A percentile compares a stretch with the other conserved stretches of the same genome.
Evolutionary conservation across 2,797 vertebrate genomes (phyloP).

Genomic region (Nannoperca australis): DNA sequence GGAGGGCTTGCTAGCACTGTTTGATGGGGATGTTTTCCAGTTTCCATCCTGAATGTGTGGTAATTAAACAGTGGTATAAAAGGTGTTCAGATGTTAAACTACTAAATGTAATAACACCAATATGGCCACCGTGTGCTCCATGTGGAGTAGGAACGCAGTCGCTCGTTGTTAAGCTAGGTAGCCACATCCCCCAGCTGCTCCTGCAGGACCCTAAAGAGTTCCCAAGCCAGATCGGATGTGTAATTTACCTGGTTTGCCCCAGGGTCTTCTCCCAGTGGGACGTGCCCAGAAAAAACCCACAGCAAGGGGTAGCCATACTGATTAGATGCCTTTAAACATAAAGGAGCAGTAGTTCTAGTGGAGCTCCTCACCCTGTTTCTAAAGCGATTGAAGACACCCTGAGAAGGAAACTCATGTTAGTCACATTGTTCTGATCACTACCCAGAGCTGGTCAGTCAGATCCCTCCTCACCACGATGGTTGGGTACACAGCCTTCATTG

Average conservation of each 20-base stretch:
- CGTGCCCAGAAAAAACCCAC: background rate
- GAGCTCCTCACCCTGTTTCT: background rate
- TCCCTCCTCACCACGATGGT: background rate
- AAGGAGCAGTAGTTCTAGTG: background rate
- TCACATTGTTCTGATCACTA: background rate
- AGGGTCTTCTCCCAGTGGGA: background rate
- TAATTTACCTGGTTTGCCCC: background rate
- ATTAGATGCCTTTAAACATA: background rate
- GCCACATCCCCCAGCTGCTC: background rate
- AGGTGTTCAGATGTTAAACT: background rate
- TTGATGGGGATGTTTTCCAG: slow-evolving; percentile 8
- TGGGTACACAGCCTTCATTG: background rate
- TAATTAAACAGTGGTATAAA: background rate
- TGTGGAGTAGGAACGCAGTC: background rate
- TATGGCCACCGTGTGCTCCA: background rate
- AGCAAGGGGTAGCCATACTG: background rate
- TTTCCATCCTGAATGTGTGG: background rate
- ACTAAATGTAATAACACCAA: background rate
- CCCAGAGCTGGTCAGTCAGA: background rate
- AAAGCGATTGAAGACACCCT: background rate
- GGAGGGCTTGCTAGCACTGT: background rate
- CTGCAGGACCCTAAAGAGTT: background rate
- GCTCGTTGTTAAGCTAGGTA: background rate
- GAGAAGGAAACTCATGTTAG: background rate
- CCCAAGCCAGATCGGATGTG: background rate